Evolutionary conservation across 2,113 vertebrate genomes (phyloP).

Genomic region (Fulica atra): DNA sequence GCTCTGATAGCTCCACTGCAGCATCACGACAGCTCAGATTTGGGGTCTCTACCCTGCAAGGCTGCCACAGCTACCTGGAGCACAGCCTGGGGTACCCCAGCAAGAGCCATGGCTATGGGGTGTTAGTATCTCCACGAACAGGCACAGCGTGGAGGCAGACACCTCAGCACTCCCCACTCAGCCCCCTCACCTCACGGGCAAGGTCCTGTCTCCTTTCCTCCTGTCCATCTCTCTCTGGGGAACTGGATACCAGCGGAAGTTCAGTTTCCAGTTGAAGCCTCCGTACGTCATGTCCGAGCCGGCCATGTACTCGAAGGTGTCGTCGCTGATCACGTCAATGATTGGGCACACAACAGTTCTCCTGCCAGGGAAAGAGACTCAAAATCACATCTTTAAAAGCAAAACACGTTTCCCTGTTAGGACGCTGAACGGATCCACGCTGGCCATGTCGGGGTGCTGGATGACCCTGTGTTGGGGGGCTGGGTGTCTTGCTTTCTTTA

Average conservation of each 20-base stretch:
- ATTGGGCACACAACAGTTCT: constrained; percentile 95
- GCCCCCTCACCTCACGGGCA: constrained; percentile 88
- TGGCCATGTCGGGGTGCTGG: too few relatives aligned
- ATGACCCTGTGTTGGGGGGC: too few relatives aligned
- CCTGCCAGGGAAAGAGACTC: constrained; percentile 61
- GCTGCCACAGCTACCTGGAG: not conserved
- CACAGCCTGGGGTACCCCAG: not conserved
- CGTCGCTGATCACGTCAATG: constrained; percentile 98
- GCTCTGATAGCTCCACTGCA: not conserved
- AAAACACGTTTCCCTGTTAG: not conserved
- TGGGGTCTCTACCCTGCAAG: not conserved
- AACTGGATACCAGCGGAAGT: constrained; percentile 98
- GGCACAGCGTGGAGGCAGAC: accelerated
- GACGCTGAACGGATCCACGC: too few relatives aligned
- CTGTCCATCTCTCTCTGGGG: constrained; percentile 98
- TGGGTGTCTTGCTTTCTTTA: not conserved
- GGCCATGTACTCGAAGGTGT: constrained; percentile 98
- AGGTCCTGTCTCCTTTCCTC: constrained; percentile 93
- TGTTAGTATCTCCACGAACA: not conserved
- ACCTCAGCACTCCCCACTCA: accelerated
- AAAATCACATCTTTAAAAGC: not conserved
- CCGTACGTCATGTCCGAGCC: constrained; percentile 99
- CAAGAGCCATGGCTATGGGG: not conserved
- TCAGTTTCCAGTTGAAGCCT: constrained; percentile 98
- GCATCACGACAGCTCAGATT: not conserved